These are phyloP conservation scores for Rotaria sp. DNA, from an alignment of 2,888 invertebrate genomes.

Conservation along the genomic window DNA sequence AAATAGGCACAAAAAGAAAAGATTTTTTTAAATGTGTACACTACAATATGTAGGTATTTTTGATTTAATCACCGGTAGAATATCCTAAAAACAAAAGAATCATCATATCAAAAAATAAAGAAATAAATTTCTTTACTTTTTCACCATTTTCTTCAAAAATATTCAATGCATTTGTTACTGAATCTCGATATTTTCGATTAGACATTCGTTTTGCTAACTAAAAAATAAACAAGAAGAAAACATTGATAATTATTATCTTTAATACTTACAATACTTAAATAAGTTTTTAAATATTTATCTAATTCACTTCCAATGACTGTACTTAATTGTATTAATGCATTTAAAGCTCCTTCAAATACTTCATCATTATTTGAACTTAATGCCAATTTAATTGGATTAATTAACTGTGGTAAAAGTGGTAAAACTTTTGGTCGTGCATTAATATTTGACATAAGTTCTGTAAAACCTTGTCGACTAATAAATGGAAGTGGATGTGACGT, in stretches of 20 bases:
- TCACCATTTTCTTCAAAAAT: constrained; percentile 51
- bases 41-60: constrained; percentile 51
- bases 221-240: constrained; percentile 31
- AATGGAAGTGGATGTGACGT: constrained; percentile 53
- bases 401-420: constrained; percentile 49
- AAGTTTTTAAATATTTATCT: constrained; percentile 50
- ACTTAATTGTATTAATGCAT: constrained; percentile 49
- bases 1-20: background rate
- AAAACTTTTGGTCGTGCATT: constrained; percentile 46
- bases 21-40: background rate
- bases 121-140: constrained; percentile 44
- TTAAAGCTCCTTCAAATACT: constrained; percentile 50
- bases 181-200: constrained; percentile 49
- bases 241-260: background rate
- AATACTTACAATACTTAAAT: constrained; percentile 49
- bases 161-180: constrained; percentile 49
- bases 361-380: constrained; percentile 46
- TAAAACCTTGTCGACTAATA: constrained; percentile 51
- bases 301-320: constrained; percentile 49
- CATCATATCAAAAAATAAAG: too few relatives aligned
- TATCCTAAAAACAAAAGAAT: constrained; percentile 45
- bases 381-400: constrained; percentile 46
- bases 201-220: constrained; percentile 50
- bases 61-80: constrained; percentile 49
- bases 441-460: constrained; percentile 48